These are phyloP conservation scores for Zoroaster sp. DNA, from an alignment of 53 echinoderm and acorn worm species.

Conservation along the genomic window DNA sequence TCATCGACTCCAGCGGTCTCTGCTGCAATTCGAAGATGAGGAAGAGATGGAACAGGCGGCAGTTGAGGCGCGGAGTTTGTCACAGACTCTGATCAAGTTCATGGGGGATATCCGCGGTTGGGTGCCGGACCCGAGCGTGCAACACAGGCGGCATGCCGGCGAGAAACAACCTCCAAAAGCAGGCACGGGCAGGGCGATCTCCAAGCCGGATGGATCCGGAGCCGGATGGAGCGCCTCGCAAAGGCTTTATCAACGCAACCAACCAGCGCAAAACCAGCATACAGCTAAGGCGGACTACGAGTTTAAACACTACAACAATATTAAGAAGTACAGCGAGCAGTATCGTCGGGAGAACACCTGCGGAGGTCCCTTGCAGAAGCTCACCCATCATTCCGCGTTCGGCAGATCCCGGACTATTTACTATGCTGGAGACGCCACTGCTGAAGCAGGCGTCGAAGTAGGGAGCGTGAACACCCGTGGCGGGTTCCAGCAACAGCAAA, in stretches of 20 bases:
- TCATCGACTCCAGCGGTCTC: conserved; percentile 28
- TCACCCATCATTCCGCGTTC: conserved; percentile 57
- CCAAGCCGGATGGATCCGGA: not conserved
- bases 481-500: not conserved
- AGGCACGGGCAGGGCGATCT: not conserved
- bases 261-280: not conserved
- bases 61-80: conserved; percentile 51
- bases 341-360: conserved; percentile 90
- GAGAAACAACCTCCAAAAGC: not conserved
- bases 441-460: conserved; percentile 58
- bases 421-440: conserved; percentile 69
- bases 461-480: not conserved
- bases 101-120: conserved; percentile 84
- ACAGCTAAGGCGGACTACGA: conserved; percentile 62
- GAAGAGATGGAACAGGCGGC: conserved; percentile 49
- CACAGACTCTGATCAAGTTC: conserved; percentile 66
- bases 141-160: conserved; percentile 57
- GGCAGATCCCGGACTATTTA: conserved; percentile 71
- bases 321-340: conserved; percentile 93
- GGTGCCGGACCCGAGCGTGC: conserved; percentile 72
- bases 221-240: not conserved
- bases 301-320: conserved; percentile 87
- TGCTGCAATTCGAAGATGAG: conserved; percentile 50
- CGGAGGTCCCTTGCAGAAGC: conserved; percentile 85
- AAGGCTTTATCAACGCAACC: not conserved